Evolutionary conservation across 2,113 vertebrate species (phyloP), one percentile per base, ranked within the genome.

Genomic region (Podocnemis expansa): DNA sequence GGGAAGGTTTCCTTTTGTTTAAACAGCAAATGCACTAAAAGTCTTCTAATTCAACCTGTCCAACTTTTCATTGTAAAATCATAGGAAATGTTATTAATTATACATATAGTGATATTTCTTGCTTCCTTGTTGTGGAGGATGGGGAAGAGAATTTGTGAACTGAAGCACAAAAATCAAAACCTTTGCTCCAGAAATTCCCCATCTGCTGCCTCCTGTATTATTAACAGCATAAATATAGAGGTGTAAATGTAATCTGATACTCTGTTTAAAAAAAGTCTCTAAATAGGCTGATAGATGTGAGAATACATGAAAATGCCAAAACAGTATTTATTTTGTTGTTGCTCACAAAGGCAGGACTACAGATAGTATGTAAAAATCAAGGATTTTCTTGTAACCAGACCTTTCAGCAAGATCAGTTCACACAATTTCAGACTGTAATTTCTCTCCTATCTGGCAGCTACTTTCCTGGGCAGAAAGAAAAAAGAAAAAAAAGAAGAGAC

Each of bases 341-440:
- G 10, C 47, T 83, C 58, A 51, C 4, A 21, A 51, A 10, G 12
- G 31, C 47, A 79, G 55, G 12, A 38, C 19, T 60, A 29, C 3
- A 83, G 27, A 22, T 11, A 58, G 38, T 12, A 89, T 79, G 83
- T 55, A 76, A 91, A 79, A 1, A 24, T 49, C 5, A 47, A 81
- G 4, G 3, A 43, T 75, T 34, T 82, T 80, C 13, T 78, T 16
- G 2, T 11, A 52, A 24, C n/a, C 34, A 75, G 7, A 84, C 84
- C 84, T 89, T 89, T 78, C 12, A 24, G 1, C 11, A 43, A 4
- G 14, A 94, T 21, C 60, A 95, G 73, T 54, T 84, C 1, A 58
- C 1, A 92, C 16, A 54, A 22, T 80, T 56, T 56, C 1, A 0
- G 1, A 10, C 79, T 16, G 0, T 80, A 75, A 34, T 5, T 41